A percentile compares a stretch with the other conserved stretches of the same genome.
These are phyloP conservation scores for Diprion similis DNA, from an alignment of 1,140 invertebrate genomes.

Conservation along the genomic window DNA sequence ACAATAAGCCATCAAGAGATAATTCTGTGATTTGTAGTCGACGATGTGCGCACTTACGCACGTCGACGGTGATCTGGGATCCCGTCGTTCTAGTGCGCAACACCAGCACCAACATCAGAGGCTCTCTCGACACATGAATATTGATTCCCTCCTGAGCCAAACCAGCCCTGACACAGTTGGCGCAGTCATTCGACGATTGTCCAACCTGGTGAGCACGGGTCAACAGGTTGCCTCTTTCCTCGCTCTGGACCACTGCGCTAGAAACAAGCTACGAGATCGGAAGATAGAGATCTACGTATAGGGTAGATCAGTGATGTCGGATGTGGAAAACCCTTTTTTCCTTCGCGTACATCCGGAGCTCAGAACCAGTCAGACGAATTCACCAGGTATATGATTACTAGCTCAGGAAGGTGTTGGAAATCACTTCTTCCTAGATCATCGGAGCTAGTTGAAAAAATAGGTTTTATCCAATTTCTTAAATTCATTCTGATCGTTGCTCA, in stretches of 20 bases:
- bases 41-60: slow-evolving; percentile 5
- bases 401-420: too few species aligned
- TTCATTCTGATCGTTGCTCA: too few species aligned
- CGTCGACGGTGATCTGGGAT: not conserved
- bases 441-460: too few species aligned
- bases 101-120: not conserved
- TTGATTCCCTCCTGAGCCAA: not conserved
- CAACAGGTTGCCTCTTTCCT: not conserved
- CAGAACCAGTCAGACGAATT: too few species aligned
- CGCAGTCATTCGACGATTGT: not conserved
- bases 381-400: too few species aligned
- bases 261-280: too few species aligned
- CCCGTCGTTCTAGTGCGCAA: not conserved
- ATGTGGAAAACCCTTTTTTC: too few species aligned
- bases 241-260: not conserved
- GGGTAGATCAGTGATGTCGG: too few species aligned
- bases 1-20: slow-evolving; percentile 42
- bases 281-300: too few species aligned
- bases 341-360: too few species aligned
- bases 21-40: slow-evolving; percentile 42
- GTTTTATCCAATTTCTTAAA: too few species aligned
- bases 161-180: slow-evolving; percentile 6
- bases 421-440: too few species aligned
- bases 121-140: not conserved
- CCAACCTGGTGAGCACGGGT: not conserved